Evolutionary conservation across 2,888 invertebrate species (phyloP), one percentile per base, ranked within the genome.

Genomic region (Synanthedon myopaeformis): DNA sequence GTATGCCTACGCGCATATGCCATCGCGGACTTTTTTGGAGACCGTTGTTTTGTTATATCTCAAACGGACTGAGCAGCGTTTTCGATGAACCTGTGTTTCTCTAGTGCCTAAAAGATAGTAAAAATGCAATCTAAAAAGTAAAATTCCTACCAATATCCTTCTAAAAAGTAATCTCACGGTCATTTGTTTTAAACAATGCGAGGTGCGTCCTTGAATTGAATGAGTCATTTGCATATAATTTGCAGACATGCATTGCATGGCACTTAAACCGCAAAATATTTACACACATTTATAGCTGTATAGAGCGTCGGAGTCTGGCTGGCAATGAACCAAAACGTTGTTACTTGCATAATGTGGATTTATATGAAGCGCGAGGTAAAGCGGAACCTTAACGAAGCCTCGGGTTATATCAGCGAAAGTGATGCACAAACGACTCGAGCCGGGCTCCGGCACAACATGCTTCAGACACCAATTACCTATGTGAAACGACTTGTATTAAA

Each of bases 291-390:
- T 60, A 62, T 63, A 35, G 35, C 35, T 35, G 35, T 8, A 65
- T 61, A 59, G 59, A 54, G 61, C 54, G 59, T 56, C 62, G 65
- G 59, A 63, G 75, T 73, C 76, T 74, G 76, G 76, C 77, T 86
- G 84, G 85, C 85, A 84, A 64, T 70, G 79, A 74, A 81, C 84
- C 86, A 86, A 83, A 79, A 76, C 74, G 78, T 69, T 82, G 82
- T 82, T 72, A 78, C 77, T 75, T 75, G 79, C 73, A 78, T 82
- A 82, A 82, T 81, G 70, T 73, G 76, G 79, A 82, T 82, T 82
- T 83, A 84, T 79, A 76, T 66, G 68, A 72, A 67, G 65, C 63
- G 70, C 67, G 69, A 70, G 70, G 70, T 62, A 59, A 63, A 66
- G 64, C 66, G 67, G 61, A 69, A 72, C 66, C 67, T 67, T 55